A percentile compares a stretch with the other conserved stretches of the same genome.
Evolutionary conservation across 2,888 invertebrate genomes (phyloP).

Genomic region (Pachliopta kotzebuea): DNA sequence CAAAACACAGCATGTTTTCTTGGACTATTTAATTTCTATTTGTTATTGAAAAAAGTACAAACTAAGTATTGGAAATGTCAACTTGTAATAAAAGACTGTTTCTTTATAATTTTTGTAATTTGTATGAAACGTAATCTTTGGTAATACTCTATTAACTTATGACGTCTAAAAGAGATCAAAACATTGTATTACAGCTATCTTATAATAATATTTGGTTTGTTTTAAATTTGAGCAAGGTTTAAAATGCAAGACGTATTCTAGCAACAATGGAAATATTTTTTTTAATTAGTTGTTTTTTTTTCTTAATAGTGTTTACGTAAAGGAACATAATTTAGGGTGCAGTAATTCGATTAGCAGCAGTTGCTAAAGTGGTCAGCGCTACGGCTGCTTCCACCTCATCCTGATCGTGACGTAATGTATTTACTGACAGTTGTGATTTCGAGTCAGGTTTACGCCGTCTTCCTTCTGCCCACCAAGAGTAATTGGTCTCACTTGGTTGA

Average conservation of each 20-base stretch:
- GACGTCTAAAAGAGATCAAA: slow-evolving; percentile 68
- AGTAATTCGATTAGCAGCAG: slow-evolving; percentile 57
- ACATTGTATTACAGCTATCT: slow-evolving; percentile 28
- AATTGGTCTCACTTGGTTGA: slow-evolving; percentile 85
- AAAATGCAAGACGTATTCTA: slow-evolving; percentile 17
- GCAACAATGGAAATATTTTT: not conserved
- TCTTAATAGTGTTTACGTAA: not conserved
- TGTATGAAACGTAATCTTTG: slow-evolving; percentile 60
- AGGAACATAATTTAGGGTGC: slow-evolving; percentile 42
- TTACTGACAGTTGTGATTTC: slow-evolving; percentile 48
- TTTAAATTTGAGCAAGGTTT: slow-evolving; percentile 26
- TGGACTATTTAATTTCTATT: not conserved
- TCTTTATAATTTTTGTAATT: slow-evolving; percentile 26
- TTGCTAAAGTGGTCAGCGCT: slow-evolving; percentile 85
- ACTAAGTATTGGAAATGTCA: not conserved
- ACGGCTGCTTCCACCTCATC: slow-evolving; percentile 89
- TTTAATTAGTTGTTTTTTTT: not conserved
- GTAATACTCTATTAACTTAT: slow-evolving; percentile 50
- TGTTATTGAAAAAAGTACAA: not conserved
- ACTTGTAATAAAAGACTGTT: slow-evolving; percentile 11
- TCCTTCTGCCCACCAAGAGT: slow-evolving; percentile 82
- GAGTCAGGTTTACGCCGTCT: slow-evolving; percentile 55
- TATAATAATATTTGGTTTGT: slow-evolving; percentile 25
- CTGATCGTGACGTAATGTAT: slow-evolving; percentile 77
- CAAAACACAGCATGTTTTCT: not conserved